Evolutionary conservation across 1,140 invertebrate genomes (phyloP), one percentile per base, ranked within the genome.

Genomic region (Drosophila biarmipes): DNA sequence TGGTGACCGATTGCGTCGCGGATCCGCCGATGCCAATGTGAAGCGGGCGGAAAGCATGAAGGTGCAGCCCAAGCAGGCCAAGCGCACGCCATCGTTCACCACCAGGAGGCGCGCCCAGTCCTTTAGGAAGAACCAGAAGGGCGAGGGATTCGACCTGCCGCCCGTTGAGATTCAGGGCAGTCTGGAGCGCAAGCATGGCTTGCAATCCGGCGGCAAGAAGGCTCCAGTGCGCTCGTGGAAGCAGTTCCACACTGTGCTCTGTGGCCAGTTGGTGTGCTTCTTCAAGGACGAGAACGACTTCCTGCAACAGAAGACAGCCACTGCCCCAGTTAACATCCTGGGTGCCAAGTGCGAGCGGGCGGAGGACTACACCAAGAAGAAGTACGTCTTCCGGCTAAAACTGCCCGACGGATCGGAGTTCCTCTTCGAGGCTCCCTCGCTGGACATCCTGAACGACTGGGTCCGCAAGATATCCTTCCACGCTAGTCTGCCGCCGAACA

Each of bases 271-370:
- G 62, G 93, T 99, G 21, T 99, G 98, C 93, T 99, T 99, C 95
- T 99, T 99, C 93, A 98, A 98, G 91, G 98, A 99, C 91, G 96
- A 97, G 82, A 95, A 96, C 67, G 98, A 98, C 93, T 99, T 99
- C 92, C 93, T 95, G 43, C 95, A 95, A 59, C 95, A 96, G 78
- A 98, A 98, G 93, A 97, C 97, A 0, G 96, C 97, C 0, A 95
- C 96, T 4, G 96, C 98, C 0, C 98, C 98, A 0, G 95, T 99
- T 6, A 97, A 96, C 51, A 96, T 99, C 52, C 95, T 97, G 67
- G 96, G 98, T 72, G 94, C 94, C 0, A 92, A 94, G 43, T 98
- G 97, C 92, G 95, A 95, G 68, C 95, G 96, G 38, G 98, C 98
- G 1, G 95, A 95, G 45, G 97, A 99, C 92, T 99, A 99, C 91